phyloP scores from a whole-genome alignment of 2,888 invertebrate species.

The Thyatira batis region DNA sequence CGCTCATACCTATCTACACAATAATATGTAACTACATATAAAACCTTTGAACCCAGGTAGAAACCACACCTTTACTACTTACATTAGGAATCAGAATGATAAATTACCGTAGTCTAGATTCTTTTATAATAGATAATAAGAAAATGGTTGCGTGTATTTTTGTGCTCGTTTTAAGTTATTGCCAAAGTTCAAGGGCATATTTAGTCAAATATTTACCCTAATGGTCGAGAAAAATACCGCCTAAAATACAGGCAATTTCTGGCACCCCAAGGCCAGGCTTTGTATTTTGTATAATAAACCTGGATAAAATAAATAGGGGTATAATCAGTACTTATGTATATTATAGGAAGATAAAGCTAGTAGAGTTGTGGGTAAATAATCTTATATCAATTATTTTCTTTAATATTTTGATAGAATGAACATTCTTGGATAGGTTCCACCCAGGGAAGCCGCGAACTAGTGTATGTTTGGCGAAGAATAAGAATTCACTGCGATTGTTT shows the following conservation, averaged over 20 bases:
- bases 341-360: too few species aligned
- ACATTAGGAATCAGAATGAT: slow-evolving; percentile 12
- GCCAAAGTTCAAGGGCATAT: slow-evolving; percentile 30
- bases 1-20: too few species aligned
- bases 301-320: too few species aligned
- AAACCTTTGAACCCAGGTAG: background rate
- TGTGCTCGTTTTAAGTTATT: slow-evolving; percentile 24
- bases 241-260: background rate
- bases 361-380: too few species aligned
- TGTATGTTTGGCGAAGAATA: slow-evolving; percentile 14
- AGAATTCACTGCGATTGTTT: slow-evolving; percentile 27
- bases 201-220: slow-evolving; percentile 13
- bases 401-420: too few species aligned
- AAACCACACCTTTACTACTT: background rate
- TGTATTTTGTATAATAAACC: slow-evolving; percentile 29
- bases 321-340: too few species aligned
- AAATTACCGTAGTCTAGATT: slow-evolving; percentile 15
- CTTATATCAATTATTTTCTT: too few species aligned
- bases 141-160: slow-evolving; percentile 28
- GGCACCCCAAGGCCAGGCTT: slow-evolving; percentile 19
- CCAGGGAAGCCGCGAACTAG: too few species aligned
- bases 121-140: slow-evolving; percentile 15
- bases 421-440: too few species aligned
- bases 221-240: background rate
- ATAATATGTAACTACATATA: background rate